These are phyloP conservation scores for Digitonthophagus gazella DNA, from an alignment of 2,888 invertebrate species.

Conservation along the genomic window DNA sequence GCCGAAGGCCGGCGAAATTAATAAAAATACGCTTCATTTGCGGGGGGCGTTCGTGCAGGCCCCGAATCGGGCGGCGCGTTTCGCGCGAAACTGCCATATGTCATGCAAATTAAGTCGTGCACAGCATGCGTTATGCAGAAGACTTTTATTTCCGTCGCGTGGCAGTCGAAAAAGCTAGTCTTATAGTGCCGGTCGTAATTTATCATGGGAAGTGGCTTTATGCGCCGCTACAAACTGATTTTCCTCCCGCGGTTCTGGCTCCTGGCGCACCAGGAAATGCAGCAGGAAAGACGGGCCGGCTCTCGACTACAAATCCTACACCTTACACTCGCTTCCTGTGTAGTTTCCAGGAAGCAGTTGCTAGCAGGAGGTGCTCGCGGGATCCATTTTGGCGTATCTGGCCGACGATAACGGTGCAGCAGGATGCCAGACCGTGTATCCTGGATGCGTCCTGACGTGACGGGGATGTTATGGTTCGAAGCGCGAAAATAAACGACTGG, in stretches of 20 bases:
- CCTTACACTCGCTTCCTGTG: background rate
- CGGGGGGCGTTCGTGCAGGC: constrained; percentile 2
- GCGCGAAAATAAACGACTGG: background rate
- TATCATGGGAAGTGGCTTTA: background rate
- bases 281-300: background rate
- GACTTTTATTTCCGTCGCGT: constrained; percentile 25
- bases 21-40: background rate
- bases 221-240: background rate
- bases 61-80: constrained; percentile 22
- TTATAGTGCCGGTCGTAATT: background rate
- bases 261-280: background rate
- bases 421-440: background rate
- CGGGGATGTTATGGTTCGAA: background rate
- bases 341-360: background rate
- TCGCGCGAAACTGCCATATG: constrained; percentile 22
- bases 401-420: background rate
- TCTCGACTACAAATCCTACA: background rate
- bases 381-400: background rate
- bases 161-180: background rate
- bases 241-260: background rate
- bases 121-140: constrained; percentile 21
- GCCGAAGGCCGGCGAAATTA: background rate
- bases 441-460: background rate
- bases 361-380: background rate
- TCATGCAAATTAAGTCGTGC: constrained; percentile 25